A percentile compares a stretch with the other conserved stretches of the same genome.
Conservation (phyloP, 2,797 vertebrate genomes). For the Periophthalmus magnuspinnatus region DNA sequence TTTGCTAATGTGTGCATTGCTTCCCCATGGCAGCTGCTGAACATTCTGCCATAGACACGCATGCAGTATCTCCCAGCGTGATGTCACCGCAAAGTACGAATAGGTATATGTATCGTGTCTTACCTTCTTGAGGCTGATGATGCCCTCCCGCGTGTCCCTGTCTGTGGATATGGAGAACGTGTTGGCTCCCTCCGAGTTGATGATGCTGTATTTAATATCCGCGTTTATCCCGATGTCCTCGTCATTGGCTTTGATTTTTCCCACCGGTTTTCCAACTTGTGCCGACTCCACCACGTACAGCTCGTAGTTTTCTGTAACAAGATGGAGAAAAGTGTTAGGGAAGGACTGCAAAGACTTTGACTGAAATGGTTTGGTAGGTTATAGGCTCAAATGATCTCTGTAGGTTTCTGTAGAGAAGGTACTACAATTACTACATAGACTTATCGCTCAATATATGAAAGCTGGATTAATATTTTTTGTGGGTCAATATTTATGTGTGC, state of each 20-base stretch:
- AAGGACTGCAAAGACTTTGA: neutral
- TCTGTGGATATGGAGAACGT: conserved; percentile 91
- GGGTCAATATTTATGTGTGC: too few relatives aligned
- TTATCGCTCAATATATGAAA: too few relatives aligned
- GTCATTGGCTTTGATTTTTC: conserved; percentile 97
- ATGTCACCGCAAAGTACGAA: too few relatives aligned
- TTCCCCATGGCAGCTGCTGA: too few relatives aligned
- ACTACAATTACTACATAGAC: too few relatives aligned
- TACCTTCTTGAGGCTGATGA: conserved; percentile 94
- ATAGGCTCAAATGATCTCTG: too few relatives aligned
- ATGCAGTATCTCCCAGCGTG: too few relatives aligned
- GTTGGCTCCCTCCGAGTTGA: conserved; percentile 88
- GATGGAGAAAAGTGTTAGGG: neutral
- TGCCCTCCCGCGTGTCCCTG: conserved; percentile 91
- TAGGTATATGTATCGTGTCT: too few relatives aligned
- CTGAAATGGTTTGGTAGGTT: neutral
- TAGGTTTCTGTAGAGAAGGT: neutral
- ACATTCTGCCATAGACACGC: too few relatives aligned
- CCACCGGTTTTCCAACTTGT: conserved; percentile 92
- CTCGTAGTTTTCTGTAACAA: conserved; percentile 89
- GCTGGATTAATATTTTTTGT: too few relatives aligned
- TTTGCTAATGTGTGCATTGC: too few relatives aligned
- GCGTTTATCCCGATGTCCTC: conserved; percentile 92
- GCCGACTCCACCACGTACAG: conserved; percentile 96
- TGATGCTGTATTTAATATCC: conserved; percentile 95